Evolutionary conservation across 2,888 invertebrate species (phyloP).

Genomic region (Didymodactylos carnosus): DNA sequence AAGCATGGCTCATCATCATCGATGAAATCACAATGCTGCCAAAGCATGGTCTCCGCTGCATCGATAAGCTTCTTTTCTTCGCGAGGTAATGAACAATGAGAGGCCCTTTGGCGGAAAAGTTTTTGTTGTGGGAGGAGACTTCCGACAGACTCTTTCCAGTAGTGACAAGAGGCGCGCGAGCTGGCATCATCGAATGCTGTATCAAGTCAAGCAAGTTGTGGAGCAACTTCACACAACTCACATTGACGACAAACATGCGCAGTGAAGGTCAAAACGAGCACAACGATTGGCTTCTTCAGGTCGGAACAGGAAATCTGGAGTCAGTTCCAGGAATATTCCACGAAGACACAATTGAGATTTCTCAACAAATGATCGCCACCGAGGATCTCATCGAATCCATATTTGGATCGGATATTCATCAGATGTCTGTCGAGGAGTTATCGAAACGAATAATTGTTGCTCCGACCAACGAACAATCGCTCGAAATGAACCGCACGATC

Average conservation of each 20-base stretch:
- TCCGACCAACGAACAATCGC: not conserved
- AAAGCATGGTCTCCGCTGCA: not conserved
- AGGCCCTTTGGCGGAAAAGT: constrained; percentile 1
- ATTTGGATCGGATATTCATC: too few species aligned
- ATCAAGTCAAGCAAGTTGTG: not conserved
- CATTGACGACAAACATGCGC: too few species aligned
- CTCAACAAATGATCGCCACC: too few species aligned
- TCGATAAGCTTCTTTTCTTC: not conserved
- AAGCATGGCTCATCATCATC: not conserved
- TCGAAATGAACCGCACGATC: not conserved
- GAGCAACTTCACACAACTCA: too few species aligned
- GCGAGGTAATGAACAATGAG: not conserved
- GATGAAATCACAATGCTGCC: not conserved
- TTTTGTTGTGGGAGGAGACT: not conserved
- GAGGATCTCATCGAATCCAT: too few species aligned
- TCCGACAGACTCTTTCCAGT: not conserved
- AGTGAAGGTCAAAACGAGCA: too few species aligned
- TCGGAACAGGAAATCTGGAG: not conserved
- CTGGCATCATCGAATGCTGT: not conserved
- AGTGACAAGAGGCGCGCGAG: not conserved
- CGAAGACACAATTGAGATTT: too few species aligned
- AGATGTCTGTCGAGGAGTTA: not conserved
- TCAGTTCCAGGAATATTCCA: too few species aligned
- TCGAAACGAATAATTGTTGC: not conserved
- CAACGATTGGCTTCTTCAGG: not conserved